phyloP scores from a whole-genome alignment of 1,140 invertebrate species.

The Dermatophagoides farinae region DNA sequence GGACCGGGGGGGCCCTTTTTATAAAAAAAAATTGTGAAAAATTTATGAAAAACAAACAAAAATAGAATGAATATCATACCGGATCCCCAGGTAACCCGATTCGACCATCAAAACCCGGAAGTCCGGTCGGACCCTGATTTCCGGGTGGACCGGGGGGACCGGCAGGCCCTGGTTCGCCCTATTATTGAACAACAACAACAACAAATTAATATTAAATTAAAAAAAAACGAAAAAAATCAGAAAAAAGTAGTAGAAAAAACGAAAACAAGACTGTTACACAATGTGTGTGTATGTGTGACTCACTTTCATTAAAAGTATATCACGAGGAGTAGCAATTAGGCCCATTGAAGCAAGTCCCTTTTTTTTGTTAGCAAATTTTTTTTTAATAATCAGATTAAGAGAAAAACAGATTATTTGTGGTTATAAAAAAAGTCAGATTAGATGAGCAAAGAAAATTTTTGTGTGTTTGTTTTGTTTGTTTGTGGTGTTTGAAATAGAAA shows the following conservation, averaged over 20 bases:
- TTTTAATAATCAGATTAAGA: background rate
- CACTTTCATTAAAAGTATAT: conserved; percentile 21
- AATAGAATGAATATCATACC: conserved; percentile 6
- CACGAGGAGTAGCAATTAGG: conserved; percentile 20
- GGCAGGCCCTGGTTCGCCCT: conserved; percentile 71
- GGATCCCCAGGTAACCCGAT: conserved; percentile 20
- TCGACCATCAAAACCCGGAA: conserved; percentile 59
- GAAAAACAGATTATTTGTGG: background rate
- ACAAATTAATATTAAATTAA: background rate
- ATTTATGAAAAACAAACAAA: conserved; percentile 4
- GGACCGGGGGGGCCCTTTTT: conserved; percentile 16
- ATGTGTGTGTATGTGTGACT: conserved; percentile 6
- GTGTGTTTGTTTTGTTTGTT: no score
- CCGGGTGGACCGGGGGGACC: conserved; percentile 49
- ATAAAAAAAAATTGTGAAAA: conserved; percentile 7
- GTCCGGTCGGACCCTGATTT: conserved; percentile 51
- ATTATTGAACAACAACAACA: conserved; percentile 6
- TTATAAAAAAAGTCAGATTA: no score
- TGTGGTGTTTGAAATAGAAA: no score
- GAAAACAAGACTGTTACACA: conserved; percentile 6
- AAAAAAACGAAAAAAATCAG: conserved; percentile 11
- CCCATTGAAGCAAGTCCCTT: conserved; percentile 21
- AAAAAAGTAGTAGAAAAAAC: conserved; percentile 14
- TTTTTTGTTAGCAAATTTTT: background rate
- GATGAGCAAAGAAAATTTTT: no score